These are phyloP conservation scores for Drosophila flavopinicola DNA, from an alignment of 2,888 invertebrate species.

Conservation along the genomic window DNA sequence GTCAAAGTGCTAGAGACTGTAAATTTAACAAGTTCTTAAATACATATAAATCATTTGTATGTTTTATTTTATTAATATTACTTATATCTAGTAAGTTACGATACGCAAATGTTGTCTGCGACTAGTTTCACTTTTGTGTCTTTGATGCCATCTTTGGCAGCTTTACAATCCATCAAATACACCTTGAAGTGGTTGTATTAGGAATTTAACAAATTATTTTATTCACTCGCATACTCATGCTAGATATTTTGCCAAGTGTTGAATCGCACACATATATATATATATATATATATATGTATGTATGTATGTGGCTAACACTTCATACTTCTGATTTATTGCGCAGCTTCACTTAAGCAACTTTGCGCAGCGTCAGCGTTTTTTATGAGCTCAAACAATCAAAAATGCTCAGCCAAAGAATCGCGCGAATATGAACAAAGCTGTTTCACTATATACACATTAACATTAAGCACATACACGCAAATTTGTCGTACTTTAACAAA, in stretches of 20 bases:
- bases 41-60: too few species aligned
- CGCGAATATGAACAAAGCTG: constrained; percentile 43
- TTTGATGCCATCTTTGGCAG: neutral
- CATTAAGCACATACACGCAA: neutral
- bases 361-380: constrained; percentile 67
- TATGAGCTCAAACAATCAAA: constrained; percentile 43
- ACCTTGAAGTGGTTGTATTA: constrained; percentile 23
- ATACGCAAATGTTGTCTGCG: too few species aligned
- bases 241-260: constrained; percentile 23
- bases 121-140: neutral
- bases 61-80: neutral
- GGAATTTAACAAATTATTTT: constrained; percentile 38
- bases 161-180: constrained; percentile 2
- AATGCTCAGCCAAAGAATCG: constrained; percentile 36
- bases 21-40: neutral
- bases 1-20: too few species aligned
- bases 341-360: constrained; percentile 57
- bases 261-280: constrained; percentile 5
- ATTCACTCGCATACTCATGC: constrained; percentile 6
- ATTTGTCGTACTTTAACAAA: constrained; percentile 5
- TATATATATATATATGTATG: neutral
- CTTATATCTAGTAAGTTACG: neutral
- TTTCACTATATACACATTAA: constrained; percentile 36
- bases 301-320: constrained; percentile 8
- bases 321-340: constrained; percentile 36